Conservation (phyloP, 2,113 vertebrate species). For the Cyphomyrus plagiostoma region DNA sequence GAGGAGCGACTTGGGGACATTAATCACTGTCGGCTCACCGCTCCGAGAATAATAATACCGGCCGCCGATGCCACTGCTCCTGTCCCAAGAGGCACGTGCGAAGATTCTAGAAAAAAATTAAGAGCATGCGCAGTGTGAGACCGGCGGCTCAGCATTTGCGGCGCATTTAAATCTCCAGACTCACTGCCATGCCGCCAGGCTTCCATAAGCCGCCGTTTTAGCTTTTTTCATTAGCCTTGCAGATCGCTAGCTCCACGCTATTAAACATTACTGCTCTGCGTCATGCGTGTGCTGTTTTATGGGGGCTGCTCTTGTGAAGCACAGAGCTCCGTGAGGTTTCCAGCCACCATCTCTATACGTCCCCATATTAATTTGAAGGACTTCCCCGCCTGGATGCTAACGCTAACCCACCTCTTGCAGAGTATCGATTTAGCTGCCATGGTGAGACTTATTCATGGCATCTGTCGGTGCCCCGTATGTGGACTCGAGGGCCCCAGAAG, state of each 20-base stretch:
- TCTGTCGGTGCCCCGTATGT: slow-evolving; percentile 22
- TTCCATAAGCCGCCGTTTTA: not conserved
- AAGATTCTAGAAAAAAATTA: slow-evolving; percentile 31
- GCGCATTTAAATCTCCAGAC: not conserved
- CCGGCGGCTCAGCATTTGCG: slow-evolving; percentile 30
- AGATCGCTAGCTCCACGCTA: not conserved
- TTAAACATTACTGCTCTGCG: not conserved
- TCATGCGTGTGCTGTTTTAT: not conserved
- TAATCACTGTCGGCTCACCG: slow-evolving; percentile 53
- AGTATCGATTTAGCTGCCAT: slow-evolving; percentile 38
- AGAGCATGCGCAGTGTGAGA: slow-evolving; percentile 17
- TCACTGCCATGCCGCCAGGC: not conserved
- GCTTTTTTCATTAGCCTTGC: not conserved
- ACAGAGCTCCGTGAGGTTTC: not conserved
- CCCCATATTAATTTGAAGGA: not conserved
- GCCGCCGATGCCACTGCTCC: not conserved
- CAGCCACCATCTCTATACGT: not conserved
- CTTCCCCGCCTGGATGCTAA: slow-evolving; percentile 16
- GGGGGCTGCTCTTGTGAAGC: not conserved
- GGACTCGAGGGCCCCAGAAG: slow-evolving; percentile 9
- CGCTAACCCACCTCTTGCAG: slow-evolving; percentile 25
- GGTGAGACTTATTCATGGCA: slow-evolving; percentile 29
- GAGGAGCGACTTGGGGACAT: slow-evolving; percentile 52
- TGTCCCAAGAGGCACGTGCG: slow-evolving; percentile 17
- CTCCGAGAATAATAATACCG: not conserved